phyloP scores from a whole-genome alignment of 2,888 invertebrate genomes.

The Lasioglossum leucozonium region DNA sequence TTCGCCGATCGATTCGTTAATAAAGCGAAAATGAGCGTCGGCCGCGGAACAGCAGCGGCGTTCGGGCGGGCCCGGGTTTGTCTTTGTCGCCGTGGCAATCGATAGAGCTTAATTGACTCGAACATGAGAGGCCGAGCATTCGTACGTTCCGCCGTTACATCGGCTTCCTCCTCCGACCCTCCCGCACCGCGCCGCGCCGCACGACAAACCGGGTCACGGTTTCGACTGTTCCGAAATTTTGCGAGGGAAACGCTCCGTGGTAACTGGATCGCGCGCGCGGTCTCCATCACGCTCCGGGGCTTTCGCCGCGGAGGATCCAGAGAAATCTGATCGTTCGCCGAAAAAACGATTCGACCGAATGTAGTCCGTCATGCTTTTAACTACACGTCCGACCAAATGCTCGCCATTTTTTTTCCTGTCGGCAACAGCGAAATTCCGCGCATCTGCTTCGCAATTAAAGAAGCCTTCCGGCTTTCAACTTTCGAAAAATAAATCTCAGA shows the following conservation, averaged over 20 bases:
- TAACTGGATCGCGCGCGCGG: constrained; percentile 40
- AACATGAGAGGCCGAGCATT: constrained; percentile 52
- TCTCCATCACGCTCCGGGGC: constrained; percentile 16
- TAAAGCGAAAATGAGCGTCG: constrained; percentile 41
- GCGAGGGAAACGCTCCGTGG: constrained; percentile 31
- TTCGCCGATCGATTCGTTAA: constrained; percentile 38
- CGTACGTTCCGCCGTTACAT: constrained; percentile 48
- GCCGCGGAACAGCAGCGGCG: neutral
- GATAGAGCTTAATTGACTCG: constrained; percentile 68
- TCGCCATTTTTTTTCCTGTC: neutral
- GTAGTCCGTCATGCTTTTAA: neutral
- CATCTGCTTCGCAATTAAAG: neutral
- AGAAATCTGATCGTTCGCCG: constrained; percentile 3
- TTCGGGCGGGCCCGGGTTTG: constrained; percentile 39
- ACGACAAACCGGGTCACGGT: constrained; percentile 55
- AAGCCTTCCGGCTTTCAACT: too few relatives aligned
- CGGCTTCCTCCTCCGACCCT: constrained; percentile 33
- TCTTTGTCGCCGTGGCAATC: constrained; percentile 65
- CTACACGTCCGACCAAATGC: neutral
- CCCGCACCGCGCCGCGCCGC: neutral
- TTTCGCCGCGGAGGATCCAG: neutral
- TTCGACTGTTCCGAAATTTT: constrained; percentile 47
- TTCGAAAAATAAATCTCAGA: too few relatives aligned
- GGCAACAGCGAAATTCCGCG: neutral
- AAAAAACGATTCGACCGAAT: neutral